phyloP scores from a whole-genome alignment of 2,113 vertebrate species.

The Phrynosoma platyrhinos region DNA sequence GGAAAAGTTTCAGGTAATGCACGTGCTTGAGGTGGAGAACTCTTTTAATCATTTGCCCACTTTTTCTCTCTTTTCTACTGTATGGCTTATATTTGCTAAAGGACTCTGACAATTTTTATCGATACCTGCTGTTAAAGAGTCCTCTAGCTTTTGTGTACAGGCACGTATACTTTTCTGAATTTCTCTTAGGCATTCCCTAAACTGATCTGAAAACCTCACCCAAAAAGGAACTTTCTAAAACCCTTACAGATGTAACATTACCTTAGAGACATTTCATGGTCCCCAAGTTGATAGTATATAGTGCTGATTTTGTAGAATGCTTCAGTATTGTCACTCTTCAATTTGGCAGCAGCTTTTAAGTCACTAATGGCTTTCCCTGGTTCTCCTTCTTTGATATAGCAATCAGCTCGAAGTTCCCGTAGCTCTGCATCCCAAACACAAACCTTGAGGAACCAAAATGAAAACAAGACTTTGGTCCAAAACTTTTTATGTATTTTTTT shows the following conservation, averaged over 20 bases:
- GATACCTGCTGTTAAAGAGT: not conserved
- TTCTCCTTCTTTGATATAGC: constrained; percentile 91
- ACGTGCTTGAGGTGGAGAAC: not conserved
- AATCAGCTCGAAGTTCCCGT: constrained; percentile 94
- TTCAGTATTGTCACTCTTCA: constrained; percentile 95
- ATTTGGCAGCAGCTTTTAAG: constrained; percentile 93
- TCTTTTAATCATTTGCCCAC: not conserved
- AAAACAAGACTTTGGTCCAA: constrained; percentile 64
- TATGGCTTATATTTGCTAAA: not conserved
- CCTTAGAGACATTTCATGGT: constrained; percentile 96
- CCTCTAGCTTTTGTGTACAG: not conserved
- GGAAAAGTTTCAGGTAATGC: not conserved
- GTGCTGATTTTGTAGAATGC: constrained; percentile 96
- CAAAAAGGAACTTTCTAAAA: not conserved
- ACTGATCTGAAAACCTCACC: not conserved
- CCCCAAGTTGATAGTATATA: constrained; percentile 94
- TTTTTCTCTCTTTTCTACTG: not conserved
- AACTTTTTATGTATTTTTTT: not conserved
- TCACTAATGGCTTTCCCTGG: constrained; percentile 94
- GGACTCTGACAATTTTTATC: not conserved
- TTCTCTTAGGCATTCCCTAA: not conserved
- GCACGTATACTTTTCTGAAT: not conserved
- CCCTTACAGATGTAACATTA: constrained; percentile 70
- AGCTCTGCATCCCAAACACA: constrained; percentile 94
- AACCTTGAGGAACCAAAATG: constrained; percentile 83